These are phyloP conservation scores for Sebastes jordani DNA, from an alignment of 2,797 vertebrate species.

Conservation along the genomic window DNA sequence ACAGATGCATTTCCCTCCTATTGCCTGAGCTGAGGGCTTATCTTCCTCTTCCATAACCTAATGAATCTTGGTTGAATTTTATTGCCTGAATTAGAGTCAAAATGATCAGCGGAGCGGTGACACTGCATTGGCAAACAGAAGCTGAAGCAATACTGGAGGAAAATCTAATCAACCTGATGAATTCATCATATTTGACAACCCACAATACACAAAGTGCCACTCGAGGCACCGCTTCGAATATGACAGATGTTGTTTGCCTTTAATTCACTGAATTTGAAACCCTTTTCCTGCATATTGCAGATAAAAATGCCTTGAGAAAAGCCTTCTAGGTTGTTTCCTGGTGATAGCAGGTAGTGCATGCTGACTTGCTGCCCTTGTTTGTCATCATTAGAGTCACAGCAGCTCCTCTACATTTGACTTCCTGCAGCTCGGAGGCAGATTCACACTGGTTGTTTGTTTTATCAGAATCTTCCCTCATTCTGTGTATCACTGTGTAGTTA, in stretches of 20 bases:
- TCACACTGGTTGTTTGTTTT: background rate
- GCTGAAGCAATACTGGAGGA: conserved; percentile 19
- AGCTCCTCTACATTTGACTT: background rate
- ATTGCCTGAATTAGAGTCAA: conserved; percentile 41
- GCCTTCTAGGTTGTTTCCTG: background rate
- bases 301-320: background rate
- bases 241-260: conserved; percentile 35
- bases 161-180: conserved; percentile 46
- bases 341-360: background rate
- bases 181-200: conserved; percentile 53
- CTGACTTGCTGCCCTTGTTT: background rate
- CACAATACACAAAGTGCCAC: conserved; percentile 5
- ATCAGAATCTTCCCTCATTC: background rate
- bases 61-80: conserved; percentile 42
- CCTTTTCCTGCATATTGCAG: conserved; percentile 3
- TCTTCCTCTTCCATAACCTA: background rate
- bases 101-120: conserved; percentile 31
- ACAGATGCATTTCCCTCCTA: background rate
- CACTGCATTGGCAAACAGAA: conserved; percentile 22
- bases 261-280: conserved; percentile 11
- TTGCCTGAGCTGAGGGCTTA: background rate
- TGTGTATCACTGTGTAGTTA: background rate
- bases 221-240: conserved; percentile 15
- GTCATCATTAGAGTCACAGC: conserved; percentile 8
- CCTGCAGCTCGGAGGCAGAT: background rate